phyloP scores from a whole-genome alignment of 2,888 invertebrate species.

The Willowsia nigromaculata region DNA sequence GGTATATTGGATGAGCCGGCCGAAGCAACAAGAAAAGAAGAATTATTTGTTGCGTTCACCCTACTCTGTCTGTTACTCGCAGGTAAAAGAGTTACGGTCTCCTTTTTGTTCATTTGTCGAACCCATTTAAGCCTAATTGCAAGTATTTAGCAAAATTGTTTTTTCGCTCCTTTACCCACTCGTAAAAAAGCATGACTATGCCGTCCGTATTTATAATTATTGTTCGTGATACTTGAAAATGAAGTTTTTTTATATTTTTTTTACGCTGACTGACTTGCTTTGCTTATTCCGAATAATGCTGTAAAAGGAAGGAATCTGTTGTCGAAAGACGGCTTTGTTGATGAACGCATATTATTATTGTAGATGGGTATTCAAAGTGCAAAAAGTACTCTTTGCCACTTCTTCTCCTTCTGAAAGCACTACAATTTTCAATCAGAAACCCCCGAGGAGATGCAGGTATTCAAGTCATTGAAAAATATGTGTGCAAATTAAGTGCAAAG shows the following conservation, averaged over 20 bases:
- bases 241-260: conserved; percentile 49
- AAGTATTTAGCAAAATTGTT: conserved; percentile 63
- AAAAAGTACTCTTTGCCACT: not conserved
- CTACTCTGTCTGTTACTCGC: not conserved
- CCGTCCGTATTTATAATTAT: conserved; percentile 59
- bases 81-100: conserved; percentile 61
- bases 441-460: conserved; percentile 69
- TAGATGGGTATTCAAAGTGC: conserved; percentile 33
- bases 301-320: not conserved
- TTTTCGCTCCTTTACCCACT: conserved; percentile 34
- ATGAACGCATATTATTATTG: conserved; percentile 4
- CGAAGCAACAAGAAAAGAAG: not conserved
- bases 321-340: not conserved
- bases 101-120: conserved; percentile 72
- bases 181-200: conserved; percentile 24
- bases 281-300: not conserved
- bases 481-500: conserved; percentile 50
- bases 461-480: conserved; percentile 56
- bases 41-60: not conserved
- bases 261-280: conserved; percentile 30
- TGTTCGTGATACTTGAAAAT: conserved; percentile 60
- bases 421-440: conserved; percentile 68
- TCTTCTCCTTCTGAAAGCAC: not conserved
- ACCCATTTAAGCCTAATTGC: conserved; percentile 70
- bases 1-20: not conserved